Evolutionary conservation across 2,113 vertebrate genomes (phyloP).

Genomic region (Hippocampus mohnikei): DNA sequence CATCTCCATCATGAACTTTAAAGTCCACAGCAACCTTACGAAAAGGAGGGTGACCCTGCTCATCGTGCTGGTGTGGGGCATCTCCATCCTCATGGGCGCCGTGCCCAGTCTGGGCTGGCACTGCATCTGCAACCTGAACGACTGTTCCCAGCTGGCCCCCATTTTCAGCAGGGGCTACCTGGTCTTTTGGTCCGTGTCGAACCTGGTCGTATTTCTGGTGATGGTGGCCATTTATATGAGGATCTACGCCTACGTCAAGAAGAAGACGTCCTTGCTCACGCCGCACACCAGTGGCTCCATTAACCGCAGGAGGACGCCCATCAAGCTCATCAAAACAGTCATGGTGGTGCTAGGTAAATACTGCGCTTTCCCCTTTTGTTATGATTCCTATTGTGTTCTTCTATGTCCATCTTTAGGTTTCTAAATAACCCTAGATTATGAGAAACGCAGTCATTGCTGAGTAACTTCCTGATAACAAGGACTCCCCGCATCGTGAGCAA

Average conservation of each 20-base stretch:
- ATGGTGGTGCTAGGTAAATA: conserved; percentile 93
- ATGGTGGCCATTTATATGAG: conserved; percentile 90
- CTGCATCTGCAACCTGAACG: conserved; percentile 84
- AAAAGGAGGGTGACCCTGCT: conserved; percentile 90
- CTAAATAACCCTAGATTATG: background rate
- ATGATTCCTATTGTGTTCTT: background rate
- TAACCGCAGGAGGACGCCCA: conserved; percentile 84
- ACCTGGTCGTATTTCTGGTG: conserved; percentile 86
- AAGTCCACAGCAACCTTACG: conserved; percentile 90
- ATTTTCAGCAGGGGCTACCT: conserved; percentile 95
- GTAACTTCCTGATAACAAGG: background rate
- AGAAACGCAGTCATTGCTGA: background rate
- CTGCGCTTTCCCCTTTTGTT: background rate
- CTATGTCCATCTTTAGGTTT: background rate
- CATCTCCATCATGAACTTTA: conserved; percentile 89
- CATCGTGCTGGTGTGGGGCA: conserved; percentile 85
- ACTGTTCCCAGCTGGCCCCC: conserved; percentile 88
- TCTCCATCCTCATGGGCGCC: conserved; percentile 91
- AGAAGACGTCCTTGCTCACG: conserved; percentile 81
- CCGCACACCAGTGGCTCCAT: conserved; percentile 85
- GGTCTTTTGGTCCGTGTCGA: conserved; percentile 90
- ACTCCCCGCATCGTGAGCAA: background rate
- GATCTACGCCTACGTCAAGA: conserved; percentile 92
- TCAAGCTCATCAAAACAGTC: conserved; percentile 98
- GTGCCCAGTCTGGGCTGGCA: conserved; percentile 96